Conservation (phyloP, 2,888 invertebrate species). For the Drosophila limbata region DNA sequence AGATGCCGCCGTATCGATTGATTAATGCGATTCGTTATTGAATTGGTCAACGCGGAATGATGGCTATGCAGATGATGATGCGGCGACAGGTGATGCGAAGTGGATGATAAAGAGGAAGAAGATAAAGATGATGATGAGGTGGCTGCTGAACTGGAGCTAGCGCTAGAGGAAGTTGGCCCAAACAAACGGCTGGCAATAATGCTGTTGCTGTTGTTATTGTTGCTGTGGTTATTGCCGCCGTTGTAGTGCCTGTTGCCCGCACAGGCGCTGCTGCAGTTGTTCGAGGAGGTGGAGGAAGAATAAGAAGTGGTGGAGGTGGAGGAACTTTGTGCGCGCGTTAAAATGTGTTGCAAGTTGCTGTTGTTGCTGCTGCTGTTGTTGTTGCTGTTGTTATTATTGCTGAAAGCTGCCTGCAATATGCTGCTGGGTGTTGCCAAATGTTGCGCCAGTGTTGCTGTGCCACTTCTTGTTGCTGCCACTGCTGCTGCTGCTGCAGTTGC, state of each 20-base stretch:
- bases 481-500: slow-evolving; percentile 63
- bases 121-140: slow-evolving; percentile 47
- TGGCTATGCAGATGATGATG: slow-evolving; percentile 65
- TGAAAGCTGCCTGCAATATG: slow-evolving; percentile 77
- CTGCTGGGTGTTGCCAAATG: slow-evolving; percentile 81
- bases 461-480: slow-evolving; percentile 65
- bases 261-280: slow-evolving; percentile 76
- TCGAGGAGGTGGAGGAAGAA: slow-evolving; percentile 39
- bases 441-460: slow-evolving; percentile 80
- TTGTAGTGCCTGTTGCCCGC: slow-evolving; percentile 77
- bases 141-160: slow-evolving; percentile 45
- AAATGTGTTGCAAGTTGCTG: slow-evolving; percentile 75
- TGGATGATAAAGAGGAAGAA: slow-evolving; percentile 39
- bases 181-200: slow-evolving; percentile 82
- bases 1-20: slow-evolving; percentile 83
- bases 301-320: slow-evolving; percentile 42
- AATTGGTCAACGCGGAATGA: slow-evolving; percentile 81
- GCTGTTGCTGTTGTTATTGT: slow-evolving; percentile 65
- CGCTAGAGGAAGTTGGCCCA: slow-evolving; percentile 64
- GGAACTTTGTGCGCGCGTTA: slow-evolving; percentile 76
- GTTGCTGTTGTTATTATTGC: slow-evolving; percentile 59
- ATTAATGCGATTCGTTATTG: slow-evolving; percentile 83
- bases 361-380: slow-evolving; percentile 44
- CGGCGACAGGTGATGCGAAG: slow-evolving; percentile 52
- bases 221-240: slow-evolving; percentile 66